A percentile compares a stretch with the other conserved stretches of the same genome.
Evolutionary conservation across 2,888 invertebrate species (phyloP).

Genomic region (Smittia sp.): DNA sequence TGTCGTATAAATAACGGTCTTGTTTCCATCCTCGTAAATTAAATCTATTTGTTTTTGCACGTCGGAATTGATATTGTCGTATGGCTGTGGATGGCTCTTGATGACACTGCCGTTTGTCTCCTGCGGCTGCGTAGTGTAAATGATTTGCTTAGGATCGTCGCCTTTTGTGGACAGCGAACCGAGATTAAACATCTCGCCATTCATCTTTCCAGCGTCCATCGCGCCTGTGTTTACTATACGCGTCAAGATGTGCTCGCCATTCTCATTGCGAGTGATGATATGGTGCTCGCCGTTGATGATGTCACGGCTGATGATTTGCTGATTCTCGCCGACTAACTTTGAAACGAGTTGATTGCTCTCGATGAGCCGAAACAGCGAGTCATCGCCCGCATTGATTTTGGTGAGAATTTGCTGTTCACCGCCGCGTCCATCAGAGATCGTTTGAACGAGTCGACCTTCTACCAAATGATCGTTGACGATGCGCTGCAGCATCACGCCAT

Average conservation of each 20-base stretch:
- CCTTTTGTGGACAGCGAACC: constrained; percentile 3
- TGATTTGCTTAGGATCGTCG: constrained; percentile 49
- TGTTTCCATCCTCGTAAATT: constrained; percentile 80
- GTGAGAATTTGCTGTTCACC: constrained; percentile 24
- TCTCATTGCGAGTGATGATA: constrained; percentile 53
- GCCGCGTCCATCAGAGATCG: constrained; percentile 24
- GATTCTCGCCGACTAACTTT: constrained; percentile 49
- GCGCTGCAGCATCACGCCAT: constrained; percentile 35
- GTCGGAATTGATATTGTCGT: constrained; percentile 27
- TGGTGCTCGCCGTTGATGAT: constrained; percentile 55
- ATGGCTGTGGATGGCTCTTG: constrained; percentile 30
- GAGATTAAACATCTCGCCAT: constrained; percentile 31
- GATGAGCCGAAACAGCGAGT: constrained; percentile 54
- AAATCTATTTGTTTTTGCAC: constrained; percentile 64
- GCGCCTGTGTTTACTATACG: constrained; percentile 49
- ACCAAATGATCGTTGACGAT: constrained; percentile 25
- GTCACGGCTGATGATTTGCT: constrained; percentile 54
- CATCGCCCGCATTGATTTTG: constrained; percentile 42
- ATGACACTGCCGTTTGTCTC: constrained; percentile 20
- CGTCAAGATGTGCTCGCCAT: constrained; percentile 54
- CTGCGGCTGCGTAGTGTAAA: constrained; percentile 49
- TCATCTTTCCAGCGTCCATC: neutral
- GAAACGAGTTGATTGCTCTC: constrained; percentile 48
- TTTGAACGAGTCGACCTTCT: constrained; percentile 17
- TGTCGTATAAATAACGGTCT: constrained; percentile 79